phyloP scores from a whole-genome alignment of 2,888 invertebrate species.

The Apeira syringaria region DNA sequence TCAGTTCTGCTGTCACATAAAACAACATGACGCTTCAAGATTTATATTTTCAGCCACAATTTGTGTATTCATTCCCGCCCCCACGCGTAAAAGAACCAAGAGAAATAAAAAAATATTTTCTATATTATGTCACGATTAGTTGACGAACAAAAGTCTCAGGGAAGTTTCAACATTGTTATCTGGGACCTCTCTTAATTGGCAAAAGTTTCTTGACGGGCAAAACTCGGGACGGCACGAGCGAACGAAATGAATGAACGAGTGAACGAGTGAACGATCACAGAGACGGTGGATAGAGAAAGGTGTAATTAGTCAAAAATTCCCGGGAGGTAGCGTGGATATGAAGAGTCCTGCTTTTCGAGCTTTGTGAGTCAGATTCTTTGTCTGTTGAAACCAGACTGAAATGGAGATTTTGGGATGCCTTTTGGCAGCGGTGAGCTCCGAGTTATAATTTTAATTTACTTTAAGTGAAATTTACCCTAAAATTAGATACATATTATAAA shows the following conservation, averaged over 20 bases:
- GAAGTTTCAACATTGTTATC: constrained; percentile 54
- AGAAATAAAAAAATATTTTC: constrained; percentile 37
- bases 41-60: constrained; percentile 30
- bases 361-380: constrained; percentile 14
- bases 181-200: constrained; percentile 51
- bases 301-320: constrained; percentile 63
- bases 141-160: constrained; percentile 50
- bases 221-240: constrained; percentile 44
- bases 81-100: constrained; percentile 33
- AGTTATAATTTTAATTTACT: background rate
- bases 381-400: background rate
- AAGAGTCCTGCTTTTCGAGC: constrained; percentile 16
- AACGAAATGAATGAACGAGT: constrained; percentile 51
- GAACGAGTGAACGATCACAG: constrained; percentile 61
- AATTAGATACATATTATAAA: too few species aligned
- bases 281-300: constrained; percentile 41
- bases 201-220: constrained; percentile 53
- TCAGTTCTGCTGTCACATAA: constrained; percentile 21
- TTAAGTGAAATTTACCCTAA: too few species aligned
- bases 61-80: constrained; percentile 33
- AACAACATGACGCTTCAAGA: constrained; percentile 18
- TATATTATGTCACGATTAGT: constrained; percentile 51
- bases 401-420: background rate
- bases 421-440: background rate
- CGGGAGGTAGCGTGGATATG: constrained; percentile 40